A percentile compares a stretch with the other conserved stretches of the same genome.
Evolutionary conservation across 2,888 invertebrate species (phyloP).

Genomic region (Idaea straminata): DNA sequence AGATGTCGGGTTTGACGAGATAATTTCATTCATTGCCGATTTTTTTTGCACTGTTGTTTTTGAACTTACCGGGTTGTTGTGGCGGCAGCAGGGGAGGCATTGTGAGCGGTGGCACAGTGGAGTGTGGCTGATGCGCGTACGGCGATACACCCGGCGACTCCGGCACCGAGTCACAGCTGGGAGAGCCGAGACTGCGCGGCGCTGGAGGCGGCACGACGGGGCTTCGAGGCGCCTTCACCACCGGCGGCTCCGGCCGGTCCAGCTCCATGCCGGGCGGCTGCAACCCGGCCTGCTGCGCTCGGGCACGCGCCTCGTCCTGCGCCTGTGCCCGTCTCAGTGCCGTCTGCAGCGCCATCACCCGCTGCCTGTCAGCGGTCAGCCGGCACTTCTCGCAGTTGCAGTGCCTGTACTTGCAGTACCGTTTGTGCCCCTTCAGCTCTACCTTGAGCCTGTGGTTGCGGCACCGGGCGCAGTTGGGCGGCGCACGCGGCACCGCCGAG

Average conservation of each 20-base stretch:
- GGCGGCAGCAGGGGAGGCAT: conserved; percentile 74
- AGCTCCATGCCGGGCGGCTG: conserved; percentile 62
- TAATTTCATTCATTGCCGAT: not conserved
- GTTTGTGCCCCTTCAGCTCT: conserved; percentile 94
- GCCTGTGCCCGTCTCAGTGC: conserved; percentile 91
- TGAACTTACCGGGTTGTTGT: conserved; percentile 69
- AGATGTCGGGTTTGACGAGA: not conserved
- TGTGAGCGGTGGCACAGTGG: conserved; percentile 78
- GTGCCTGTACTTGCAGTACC: conserved; percentile 91
- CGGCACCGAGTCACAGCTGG: conserved; percentile 68
- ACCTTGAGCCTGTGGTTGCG: conserved; percentile 94
- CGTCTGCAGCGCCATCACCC: conserved; percentile 94
- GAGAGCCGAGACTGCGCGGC: conserved; percentile 61
- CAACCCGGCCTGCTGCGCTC: conserved; percentile 66
- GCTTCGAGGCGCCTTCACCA: conserved; percentile 69
- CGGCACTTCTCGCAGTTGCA: conserved; percentile 94
- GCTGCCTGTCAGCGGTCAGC: conserved; percentile 91
- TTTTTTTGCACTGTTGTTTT: not conserved
- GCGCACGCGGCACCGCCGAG: conserved; percentile 86
- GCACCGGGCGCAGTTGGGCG: conserved; percentile 95
- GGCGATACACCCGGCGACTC: conserved; percentile 70
- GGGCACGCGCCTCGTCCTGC: conserved; percentile 87
- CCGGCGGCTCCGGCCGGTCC: conserved; percentile 71
- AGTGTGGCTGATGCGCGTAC: conserved; percentile 70
- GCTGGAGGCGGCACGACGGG: conserved; percentile 57